Evolutionary conservation across 2,797 vertebrate genomes (phyloP).

Genomic region (Netta rufina): DNA sequence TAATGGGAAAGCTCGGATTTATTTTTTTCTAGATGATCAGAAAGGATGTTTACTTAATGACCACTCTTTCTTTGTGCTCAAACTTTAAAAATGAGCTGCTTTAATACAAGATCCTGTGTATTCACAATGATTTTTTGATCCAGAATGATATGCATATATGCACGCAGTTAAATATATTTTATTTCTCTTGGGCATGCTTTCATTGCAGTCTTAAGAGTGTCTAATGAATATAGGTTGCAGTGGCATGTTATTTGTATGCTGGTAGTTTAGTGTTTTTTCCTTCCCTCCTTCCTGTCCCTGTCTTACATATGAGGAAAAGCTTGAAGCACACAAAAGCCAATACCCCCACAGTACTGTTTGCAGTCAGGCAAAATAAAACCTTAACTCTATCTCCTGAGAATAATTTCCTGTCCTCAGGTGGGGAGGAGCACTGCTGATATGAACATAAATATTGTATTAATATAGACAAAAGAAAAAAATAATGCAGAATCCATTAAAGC

Average conservation of each 20-base stretch:
- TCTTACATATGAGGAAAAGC: neutral
- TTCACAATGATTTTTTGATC: no score
- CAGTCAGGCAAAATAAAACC: conserved; percentile 18
- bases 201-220: neutral
- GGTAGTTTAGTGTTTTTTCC: neutral
- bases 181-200: conserved; percentile 23
- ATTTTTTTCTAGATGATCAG: conserved; percentile 73
- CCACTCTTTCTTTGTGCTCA: conserved; percentile 36
- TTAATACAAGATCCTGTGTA: conserved; percentile 48
- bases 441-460: conserved; percentile 31
- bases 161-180: conserved; percentile 27
- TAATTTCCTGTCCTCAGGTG: conserved; percentile 11
- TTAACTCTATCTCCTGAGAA: neutral
- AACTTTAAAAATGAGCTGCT: neutral
- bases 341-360: neutral
- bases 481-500: conserved; percentile 48
- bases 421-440: conserved; percentile 24
- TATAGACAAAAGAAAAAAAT: conserved; percentile 55
- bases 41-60: conserved; percentile 77
- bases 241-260: conserved; percentile 9
- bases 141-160: conserved; percentile 50
- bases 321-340: neutral
- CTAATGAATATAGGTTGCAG: neutral
- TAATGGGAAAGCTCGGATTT: conserved; percentile 73
- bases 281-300: neutral